Conservation (phyloP, 2,888 invertebrate species). For the Drosophila dives region DNA sequence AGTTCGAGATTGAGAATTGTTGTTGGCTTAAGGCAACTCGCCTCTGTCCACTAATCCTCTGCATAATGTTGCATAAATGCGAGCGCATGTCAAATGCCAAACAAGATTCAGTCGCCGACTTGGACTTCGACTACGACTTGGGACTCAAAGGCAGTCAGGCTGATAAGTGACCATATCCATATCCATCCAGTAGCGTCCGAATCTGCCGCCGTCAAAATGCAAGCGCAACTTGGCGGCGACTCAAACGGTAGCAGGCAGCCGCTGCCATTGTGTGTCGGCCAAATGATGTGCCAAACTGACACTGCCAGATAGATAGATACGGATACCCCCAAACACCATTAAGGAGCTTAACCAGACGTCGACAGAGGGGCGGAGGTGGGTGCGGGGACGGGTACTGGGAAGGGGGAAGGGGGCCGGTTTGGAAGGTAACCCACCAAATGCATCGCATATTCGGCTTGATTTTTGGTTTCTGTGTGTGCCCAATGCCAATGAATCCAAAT, state of each 20-base stretch:
- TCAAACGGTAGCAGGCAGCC: conserved; percentile 73
- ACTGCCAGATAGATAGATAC: conserved; percentile 75
- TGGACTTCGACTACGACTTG: neutral
- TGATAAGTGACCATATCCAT: conserved; percentile 58
- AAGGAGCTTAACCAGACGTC: conserved; percentile 30
- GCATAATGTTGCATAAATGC: conserved; percentile 77
- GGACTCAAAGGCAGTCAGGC: conserved; percentile 5
- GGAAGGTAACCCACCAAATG: conserved; percentile 12
- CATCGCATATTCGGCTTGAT: conserved; percentile 27
- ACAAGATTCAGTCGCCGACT: neutral
- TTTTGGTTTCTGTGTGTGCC: conserved; percentile 4
- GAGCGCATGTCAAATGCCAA: conserved; percentile 64
- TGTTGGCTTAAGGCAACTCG: conserved; percentile 4
- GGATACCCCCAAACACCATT: conserved; percentile 54
- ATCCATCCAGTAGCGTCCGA: conserved; percentile 47
- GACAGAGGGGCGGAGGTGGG: neutral
- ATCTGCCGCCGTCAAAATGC: conserved; percentile 81
- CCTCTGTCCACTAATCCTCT: conserved; percentile 66
- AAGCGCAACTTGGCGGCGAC: conserved; percentile 56
- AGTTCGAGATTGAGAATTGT: conserved; percentile 3
- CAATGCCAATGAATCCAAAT: conserved; percentile 1
- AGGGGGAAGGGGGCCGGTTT: neutral
- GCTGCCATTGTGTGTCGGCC: conserved; percentile 74
- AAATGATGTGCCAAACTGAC: conserved; percentile 81
- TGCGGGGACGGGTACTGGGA: neutral